Percentiles rank a stretch among this genome's conserved stretches.
Evolutionary conservation across 2,797 vertebrate genomes (phyloP).

Genomic region (Pelodytes ibericus): DNA sequence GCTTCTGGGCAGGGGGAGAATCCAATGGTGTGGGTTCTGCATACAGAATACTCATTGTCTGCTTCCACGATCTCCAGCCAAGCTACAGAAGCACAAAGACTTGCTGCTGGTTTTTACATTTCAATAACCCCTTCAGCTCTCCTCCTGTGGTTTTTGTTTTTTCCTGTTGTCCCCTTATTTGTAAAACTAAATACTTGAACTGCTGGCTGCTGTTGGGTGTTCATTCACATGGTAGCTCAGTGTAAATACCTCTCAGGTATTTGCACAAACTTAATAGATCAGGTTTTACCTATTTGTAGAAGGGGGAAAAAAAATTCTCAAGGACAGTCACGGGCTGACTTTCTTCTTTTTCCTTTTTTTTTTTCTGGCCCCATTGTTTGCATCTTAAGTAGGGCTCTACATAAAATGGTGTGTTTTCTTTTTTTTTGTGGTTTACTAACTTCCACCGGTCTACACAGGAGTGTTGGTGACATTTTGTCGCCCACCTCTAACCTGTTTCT

Average conservation of each 20-base stretch:
- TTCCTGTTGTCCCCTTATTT: background rate
- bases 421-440: no score
- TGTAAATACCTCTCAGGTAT: background rate
- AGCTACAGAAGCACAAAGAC: conserved; percentile 66
- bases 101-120: conserved; percentile 46
- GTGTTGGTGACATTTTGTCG: no score
- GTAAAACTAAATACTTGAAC: background rate
- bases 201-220: background rate
- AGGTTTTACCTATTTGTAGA: background rate
- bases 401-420: no score
- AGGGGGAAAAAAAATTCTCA: no score
- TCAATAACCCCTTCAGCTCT: conserved; percentile 40
- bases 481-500: no score
- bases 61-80: conserved; percentile 63
- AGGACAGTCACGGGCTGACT: no score
- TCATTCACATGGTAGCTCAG: background rate
- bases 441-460: no score
- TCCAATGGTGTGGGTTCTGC: conserved; percentile 70
- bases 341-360: no score
- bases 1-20: conserved; percentile 64
- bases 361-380: no score
- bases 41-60: conserved; percentile 75
- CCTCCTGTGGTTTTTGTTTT: background rate
- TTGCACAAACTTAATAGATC: background rate
- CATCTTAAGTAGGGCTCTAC: no score